A percentile compares a stretch with the other conserved stretches of the same genome.
Conservation (phyloP, 2,888 invertebrate genomes). For the Synergus japonicus region DNA sequence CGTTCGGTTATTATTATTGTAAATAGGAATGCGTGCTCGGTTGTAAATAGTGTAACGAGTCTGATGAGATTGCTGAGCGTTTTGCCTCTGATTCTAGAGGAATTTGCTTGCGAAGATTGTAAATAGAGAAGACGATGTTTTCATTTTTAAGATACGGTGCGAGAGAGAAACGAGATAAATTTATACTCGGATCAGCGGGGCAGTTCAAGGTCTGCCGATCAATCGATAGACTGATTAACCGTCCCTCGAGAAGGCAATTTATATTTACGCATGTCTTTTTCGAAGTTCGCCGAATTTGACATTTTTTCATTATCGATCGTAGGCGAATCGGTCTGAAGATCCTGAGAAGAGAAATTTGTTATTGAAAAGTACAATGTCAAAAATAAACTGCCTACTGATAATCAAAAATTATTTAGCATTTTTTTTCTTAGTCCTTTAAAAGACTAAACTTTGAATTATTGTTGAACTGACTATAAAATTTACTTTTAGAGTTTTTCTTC, state of each 20-base stretch:
- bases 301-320: constrained; percentile 16
- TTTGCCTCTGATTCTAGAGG: constrained; percentile 30
- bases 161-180: background rate
- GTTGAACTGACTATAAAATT: no score
- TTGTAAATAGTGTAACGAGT: constrained; percentile 47
- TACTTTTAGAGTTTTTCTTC: background rate
- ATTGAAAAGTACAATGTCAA: background rate
- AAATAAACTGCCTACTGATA: background rate
- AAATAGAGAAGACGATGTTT: constrained; percentile 27
- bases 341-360: background rate
- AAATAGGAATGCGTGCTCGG: constrained; percentile 44
- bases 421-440: background rate
- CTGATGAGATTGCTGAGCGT: constrained; percentile 32
- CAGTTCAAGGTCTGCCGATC: constrained; percentile 58
- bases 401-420: background rate
- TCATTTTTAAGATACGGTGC: constrained; percentile 6
- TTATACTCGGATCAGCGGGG: constrained; percentile 42
- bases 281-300: constrained; percentile 6
- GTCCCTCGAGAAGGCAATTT: constrained; percentile 54
- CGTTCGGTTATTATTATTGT: constrained; percentile 43
- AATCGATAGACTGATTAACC: constrained; percentile 66
- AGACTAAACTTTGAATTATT: background rate
- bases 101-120: constrained; percentile 40
- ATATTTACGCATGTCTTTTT: constrained; percentile 12
- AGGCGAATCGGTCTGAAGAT: background rate